These are phyloP conservation scores for Hartigia nigra DNA, from an alignment of 2,888 invertebrate genomes.

Conservation along the genomic window DNA sequence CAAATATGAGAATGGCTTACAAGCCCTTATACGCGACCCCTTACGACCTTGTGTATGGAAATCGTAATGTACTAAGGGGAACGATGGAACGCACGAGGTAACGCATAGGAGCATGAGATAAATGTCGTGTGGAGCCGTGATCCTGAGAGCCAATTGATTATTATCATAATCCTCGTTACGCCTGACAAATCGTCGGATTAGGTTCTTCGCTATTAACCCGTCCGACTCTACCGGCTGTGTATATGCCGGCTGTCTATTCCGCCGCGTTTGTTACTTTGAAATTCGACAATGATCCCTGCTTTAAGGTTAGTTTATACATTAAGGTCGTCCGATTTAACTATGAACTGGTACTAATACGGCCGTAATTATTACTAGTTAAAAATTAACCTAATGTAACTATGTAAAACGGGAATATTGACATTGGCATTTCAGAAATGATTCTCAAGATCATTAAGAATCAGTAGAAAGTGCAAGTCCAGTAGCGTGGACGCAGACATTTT, in stretches of 20 bases:
- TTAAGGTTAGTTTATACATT: not conserved
- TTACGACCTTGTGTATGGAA: not conserved
- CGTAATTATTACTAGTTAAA: not conserved
- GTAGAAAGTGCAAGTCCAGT: not conserved
- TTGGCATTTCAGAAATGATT: not conserved
- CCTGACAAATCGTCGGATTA: constrained; percentile 29
- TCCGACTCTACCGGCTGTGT: not conserved
- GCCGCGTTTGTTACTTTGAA: not conserved
- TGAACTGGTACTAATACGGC: not conserved
- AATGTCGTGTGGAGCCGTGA: constrained; percentile 26
- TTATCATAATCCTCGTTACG: constrained; percentile 33
- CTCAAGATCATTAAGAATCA: not conserved
- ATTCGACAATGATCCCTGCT: not conserved
- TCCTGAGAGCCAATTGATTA: constrained; percentile 32
- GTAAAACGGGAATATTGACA: not conserved
- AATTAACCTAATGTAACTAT: not conserved
- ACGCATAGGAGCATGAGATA: constrained; percentile 20
- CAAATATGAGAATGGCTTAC: not conserved
- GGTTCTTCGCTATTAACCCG: constrained; percentile 9
- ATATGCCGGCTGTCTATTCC: not conserved
- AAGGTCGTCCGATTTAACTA: not conserved
- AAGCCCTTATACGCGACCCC: not conserved
- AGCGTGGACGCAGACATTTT: not conserved
- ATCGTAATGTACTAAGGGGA: not conserved
- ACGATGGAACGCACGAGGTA: not conserved